Conservation (phyloP, 2,888 invertebrate genomes). For the Physocephala rufipes region DNA sequence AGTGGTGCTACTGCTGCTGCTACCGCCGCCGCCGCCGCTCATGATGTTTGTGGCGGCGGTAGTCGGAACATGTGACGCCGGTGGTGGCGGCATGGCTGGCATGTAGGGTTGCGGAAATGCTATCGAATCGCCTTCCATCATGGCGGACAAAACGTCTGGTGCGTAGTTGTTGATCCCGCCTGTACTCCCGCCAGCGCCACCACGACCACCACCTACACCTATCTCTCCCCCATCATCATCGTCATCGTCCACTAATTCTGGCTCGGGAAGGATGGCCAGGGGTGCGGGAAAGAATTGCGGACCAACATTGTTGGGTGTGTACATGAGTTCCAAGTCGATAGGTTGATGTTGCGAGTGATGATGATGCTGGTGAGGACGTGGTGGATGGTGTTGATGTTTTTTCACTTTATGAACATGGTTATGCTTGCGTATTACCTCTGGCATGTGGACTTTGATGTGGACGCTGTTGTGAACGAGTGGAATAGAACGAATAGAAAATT, state of each 20-base stretch:
- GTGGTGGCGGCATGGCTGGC: constrained; percentile 40
- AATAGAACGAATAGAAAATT: no score
- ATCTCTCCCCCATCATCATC: constrained; percentile 29
- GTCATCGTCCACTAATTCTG: constrained; percentile 40
- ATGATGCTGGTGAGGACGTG: constrained; percentile 35
- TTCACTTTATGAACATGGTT: constrained; percentile 39
- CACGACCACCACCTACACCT: background rate
- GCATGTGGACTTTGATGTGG: constrained; percentile 60
- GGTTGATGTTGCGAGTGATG: constrained; percentile 19
- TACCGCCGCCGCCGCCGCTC: no score
- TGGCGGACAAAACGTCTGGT: constrained; percentile 25
- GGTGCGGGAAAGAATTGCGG: constrained; percentile 22
- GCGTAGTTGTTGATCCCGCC: constrained; percentile 15
- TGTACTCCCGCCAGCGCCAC: background rate
- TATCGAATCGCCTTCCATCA: constrained; percentile 18
- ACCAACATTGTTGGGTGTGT: constrained; percentile 8
- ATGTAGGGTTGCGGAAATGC: constrained; percentile 34
- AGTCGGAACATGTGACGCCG: constrained; percentile 15
- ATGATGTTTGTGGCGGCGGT: constrained; percentile 12
- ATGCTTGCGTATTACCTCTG: constrained; percentile 53
- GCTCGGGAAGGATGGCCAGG: constrained; percentile 52
- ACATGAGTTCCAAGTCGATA: constrained; percentile 7
- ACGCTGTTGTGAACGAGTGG: constrained; percentile 47
- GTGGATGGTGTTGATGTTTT: constrained; percentile 44
- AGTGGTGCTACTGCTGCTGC: constrained; percentile 33